Percentiles rank a stretch among this genome's conserved stretches.
phyloP scores from a whole-genome alignment of 2,888 invertebrate species.

The Chromoteleia sp. region DNA sequence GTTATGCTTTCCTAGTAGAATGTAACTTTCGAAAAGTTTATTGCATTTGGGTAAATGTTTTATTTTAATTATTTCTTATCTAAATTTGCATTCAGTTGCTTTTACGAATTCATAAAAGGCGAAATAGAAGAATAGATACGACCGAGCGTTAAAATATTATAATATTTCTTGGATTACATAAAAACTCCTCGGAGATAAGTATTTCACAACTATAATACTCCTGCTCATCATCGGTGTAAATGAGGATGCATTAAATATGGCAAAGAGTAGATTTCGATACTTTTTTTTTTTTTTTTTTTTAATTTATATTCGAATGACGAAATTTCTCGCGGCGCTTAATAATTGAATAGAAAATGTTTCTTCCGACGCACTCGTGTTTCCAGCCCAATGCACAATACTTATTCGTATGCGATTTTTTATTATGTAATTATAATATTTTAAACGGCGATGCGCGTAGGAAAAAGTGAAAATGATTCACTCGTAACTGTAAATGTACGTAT shows the following conservation, averaged over 20 bases:
- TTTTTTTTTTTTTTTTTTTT: background rate
- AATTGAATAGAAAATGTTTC: conserved; percentile 54
- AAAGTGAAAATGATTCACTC: conserved; percentile 48
- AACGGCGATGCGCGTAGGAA: conserved; percentile 39
- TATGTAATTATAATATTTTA: conserved; percentile 52
- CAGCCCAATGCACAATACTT: conserved; percentile 39
- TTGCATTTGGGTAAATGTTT: too few relatives aligned
- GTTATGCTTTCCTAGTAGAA: too few relatives aligned
- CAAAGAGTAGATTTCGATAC: conserved; percentile 41
- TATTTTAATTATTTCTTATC: too few relatives aligned
- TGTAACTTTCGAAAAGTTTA: too few relatives aligned
- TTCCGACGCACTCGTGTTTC: conserved; percentile 42
- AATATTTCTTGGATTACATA: conserved; percentile 31
- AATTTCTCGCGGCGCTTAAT: conserved; percentile 36
- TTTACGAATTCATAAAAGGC: background rate
- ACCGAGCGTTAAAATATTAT: background rate
- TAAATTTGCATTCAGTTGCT: too few relatives aligned
- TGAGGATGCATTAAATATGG: conserved; percentile 25
- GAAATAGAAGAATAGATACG: conserved; percentile 15
- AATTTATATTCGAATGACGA: conserved; percentile 26
- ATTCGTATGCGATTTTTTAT: conserved; percentile 39
- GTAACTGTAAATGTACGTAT: conserved; percentile 19
- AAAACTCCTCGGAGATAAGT: conserved; percentile 19
- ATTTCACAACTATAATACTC: conserved; percentile 44
- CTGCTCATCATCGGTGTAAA: conserved; percentile 23